Base-by-base conservation (phyloP, 2,797 vertebrate genomes). In the Pipistrellus pygmaeus region DNA sequence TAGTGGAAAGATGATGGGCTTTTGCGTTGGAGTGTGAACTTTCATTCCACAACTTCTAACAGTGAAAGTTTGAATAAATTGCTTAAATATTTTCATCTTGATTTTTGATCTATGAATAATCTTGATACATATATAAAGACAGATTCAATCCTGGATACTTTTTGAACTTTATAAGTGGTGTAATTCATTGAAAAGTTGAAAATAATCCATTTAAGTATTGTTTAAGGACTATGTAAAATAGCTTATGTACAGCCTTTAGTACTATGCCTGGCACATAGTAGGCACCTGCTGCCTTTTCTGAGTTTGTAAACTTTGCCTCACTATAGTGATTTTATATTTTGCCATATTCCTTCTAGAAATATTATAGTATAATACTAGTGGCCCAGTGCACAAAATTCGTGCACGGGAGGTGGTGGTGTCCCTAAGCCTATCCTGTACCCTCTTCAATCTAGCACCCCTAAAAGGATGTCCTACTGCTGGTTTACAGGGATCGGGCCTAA, bases 171-270 rank as follows among this genome's bases (percentile, higher is more conserved):
- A 60, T 60, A 60, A 13, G 57, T 27, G 57, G 23, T 60, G 5
- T 27, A 60, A 60, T 10, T 60, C 25, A 11, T 60, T 60, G 13
- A 27, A 60, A 25, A 60, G 25, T 13, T 60, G 25, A 25, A 60
- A 60, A 60, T 11, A 60, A 60, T 60, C 6, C 12, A 84, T 44
- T 14, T 88, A 13, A 60, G 23, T 9, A 80, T 4, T 83, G 2
- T 86, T 27, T 85, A 38, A 77, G 30, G 15, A 95, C 35, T 25
- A 27, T 35, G 38, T 30, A 23, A 94, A 95, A n/a, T 5, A 68
- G 7, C 27, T 38, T 48, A 46, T 25, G 8, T 32, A 72, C 9
- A 72, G 27, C 8, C 8, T 69, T 84, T 88, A 92, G 6, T n/a
- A 38, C 1, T 44, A 15, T 13, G 6, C 25, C 32, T 46, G 35